Evolutionary conservation across 2,797 vertebrate species (phyloP).

Genomic region (Myiotriccus ornatus): DNA sequence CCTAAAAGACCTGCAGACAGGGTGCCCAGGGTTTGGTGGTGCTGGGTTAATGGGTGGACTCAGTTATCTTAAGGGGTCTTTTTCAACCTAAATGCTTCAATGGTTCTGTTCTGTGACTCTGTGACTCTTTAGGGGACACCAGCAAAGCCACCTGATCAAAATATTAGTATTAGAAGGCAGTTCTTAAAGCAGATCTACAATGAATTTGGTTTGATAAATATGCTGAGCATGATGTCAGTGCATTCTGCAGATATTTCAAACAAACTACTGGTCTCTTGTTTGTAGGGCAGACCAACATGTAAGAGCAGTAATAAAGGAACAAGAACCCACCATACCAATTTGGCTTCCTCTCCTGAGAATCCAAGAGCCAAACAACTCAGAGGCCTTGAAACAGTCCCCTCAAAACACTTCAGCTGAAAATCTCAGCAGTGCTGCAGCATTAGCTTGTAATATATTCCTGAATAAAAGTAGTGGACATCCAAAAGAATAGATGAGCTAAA

Average conservation of each 20-base stretch:
- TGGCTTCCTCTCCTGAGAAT: neutral
- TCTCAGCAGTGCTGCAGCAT: neutral
- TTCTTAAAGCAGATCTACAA: neutral
- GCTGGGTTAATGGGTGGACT: neutral
- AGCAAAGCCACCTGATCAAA: neutral
- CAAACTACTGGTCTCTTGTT: neutral
- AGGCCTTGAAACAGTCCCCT: neutral
- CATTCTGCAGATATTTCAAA: neutral
- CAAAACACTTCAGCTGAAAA: neutral
- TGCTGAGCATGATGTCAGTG: too few relatives aligned
- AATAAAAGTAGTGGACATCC: neutral
- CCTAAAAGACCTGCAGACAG: neutral
- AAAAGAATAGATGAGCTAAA: neutral
- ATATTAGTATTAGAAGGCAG: neutral
- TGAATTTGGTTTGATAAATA: neutral
- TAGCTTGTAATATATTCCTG: neutral
- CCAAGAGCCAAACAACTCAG: neutral
- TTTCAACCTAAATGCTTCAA: neutral
- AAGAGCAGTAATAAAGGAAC: neutral
- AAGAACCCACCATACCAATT: neutral
- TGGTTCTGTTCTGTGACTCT: neutral
- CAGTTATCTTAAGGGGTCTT: neutral
- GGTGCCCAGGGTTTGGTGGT: neutral
- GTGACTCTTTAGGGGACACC: neutral
- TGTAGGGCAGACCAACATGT: neutral